These are phyloP conservation scores for Brachionus manjavacas DNA, from an alignment of 1,140 invertebrate species.

Conservation along the genomic window DNA sequence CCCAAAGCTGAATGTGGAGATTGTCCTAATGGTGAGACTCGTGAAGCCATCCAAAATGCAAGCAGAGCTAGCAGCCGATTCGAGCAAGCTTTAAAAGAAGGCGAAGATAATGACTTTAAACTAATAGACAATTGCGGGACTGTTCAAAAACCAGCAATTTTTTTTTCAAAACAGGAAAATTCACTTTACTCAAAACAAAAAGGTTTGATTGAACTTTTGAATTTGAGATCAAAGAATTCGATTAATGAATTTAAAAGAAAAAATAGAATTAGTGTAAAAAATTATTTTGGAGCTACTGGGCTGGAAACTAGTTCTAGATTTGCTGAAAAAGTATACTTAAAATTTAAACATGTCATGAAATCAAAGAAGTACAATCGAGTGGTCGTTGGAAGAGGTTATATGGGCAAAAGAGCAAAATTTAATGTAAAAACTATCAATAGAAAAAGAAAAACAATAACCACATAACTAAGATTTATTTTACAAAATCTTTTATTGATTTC, in stretches of 20 bases:
- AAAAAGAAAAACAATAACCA: neutral
- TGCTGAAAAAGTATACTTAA: neutral
- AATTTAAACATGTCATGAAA: neutral
- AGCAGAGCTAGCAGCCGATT: neutral
- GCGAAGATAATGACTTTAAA: neutral
- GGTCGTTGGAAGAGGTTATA: neutral
- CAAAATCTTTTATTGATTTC: slow-evolving; percentile 29
- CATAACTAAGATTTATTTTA: neutral
- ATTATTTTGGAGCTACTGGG: neutral
- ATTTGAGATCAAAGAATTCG: neutral
- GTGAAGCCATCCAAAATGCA: neutral
- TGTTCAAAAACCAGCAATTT: neutral
- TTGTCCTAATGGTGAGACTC: neutral
- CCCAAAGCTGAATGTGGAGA: neutral
- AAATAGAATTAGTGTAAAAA: neutral
- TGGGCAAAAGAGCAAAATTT: neutral
- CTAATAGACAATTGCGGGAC: neutral
- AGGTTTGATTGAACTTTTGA: neutral
- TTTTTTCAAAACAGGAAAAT: neutral
- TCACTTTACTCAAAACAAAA: slow-evolving; percentile 5
- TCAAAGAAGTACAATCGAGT: neutral
- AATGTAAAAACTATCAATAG: neutral
- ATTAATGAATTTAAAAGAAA: neutral
- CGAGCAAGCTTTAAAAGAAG: neutral
- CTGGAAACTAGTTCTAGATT: neutral